phyloP scores from a whole-genome alignment of 2,888 invertebrate species.

The Liopterus haemorrhoidalis region DNA sequence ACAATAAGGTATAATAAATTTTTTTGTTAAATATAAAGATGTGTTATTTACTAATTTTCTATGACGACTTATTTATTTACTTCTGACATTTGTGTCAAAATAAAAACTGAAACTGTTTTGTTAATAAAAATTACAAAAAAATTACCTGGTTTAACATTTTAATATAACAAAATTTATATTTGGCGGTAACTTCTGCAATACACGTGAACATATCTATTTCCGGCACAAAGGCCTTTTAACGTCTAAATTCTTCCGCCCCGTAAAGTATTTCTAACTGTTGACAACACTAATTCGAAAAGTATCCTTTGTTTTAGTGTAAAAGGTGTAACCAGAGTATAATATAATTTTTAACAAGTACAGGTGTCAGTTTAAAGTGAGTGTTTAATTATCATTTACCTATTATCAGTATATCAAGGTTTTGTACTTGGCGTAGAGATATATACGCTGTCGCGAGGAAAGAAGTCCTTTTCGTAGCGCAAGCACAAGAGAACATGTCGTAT shows the following conservation, averaged over 20 bases:
- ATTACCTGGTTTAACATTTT: slow-evolving; percentile 16
- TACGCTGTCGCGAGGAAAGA: slow-evolving; percentile 41
- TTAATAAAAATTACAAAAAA: slow-evolving; percentile 16
- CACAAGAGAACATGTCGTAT: slow-evolving; percentile 78
- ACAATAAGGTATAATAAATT: slow-evolving; percentile 1
- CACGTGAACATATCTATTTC: slow-evolving; percentile 20
- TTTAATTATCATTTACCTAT: no score
- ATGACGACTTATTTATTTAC: slow-evolving; percentile 14
- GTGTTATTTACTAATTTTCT: slow-evolving; percentile 2
- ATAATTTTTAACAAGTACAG: no score
- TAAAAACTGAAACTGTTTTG: slow-evolving; percentile 15
- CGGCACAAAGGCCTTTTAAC: slow-evolving; percentile 16
- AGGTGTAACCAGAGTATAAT: no score
- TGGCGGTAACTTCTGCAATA: slow-evolving; percentile 18
- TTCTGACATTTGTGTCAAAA: slow-evolving; percentile 12
- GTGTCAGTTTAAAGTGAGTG: no score
- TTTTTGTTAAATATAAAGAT: slow-evolving; percentile 7
- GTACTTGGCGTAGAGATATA: slow-evolving; percentile 45
- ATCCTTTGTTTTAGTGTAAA: no score
- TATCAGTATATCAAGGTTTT: slow-evolving; percentile 20
- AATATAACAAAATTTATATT: slow-evolving; percentile 14
- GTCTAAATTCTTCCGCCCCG: slow-evolving; percentile 21
- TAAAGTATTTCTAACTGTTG: slow-evolving; percentile 17
- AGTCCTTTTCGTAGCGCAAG: slow-evolving; percentile 67
- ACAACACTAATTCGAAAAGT: no score